Evolutionary conservation across 2,888 invertebrate species (phyloP).

Genomic region (Acanthosepion esculentum): DNA sequence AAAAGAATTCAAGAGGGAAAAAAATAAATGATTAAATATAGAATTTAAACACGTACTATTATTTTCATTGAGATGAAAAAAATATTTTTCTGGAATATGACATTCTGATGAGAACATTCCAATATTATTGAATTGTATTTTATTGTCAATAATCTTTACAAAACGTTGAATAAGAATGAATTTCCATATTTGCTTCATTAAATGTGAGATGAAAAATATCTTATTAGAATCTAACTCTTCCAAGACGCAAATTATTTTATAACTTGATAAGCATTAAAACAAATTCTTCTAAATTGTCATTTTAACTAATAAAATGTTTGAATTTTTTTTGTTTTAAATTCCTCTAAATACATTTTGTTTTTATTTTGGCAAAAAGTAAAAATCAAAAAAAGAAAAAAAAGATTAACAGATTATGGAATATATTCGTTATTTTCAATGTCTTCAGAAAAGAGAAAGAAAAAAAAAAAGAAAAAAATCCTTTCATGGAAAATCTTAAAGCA

Average conservation of each 20-base stretch:
- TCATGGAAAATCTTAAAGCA: too few species aligned
- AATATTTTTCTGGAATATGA: not conserved
- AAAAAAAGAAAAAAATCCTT: too few species aligned
- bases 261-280: not conserved
- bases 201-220: not conserved
- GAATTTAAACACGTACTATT: not conserved
- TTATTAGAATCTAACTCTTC: not conserved
- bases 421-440: too few species aligned
- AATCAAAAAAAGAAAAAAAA: too few species aligned
- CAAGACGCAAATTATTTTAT: not conserved
- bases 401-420: too few species aligned
- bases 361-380: too few species aligned
- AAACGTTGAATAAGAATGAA: not conserved
- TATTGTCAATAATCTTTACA: not conserved
- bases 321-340: too few species aligned
- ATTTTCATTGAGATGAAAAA: not conserved
- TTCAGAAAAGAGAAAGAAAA: too few species aligned
- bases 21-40: not conserved
- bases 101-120: not conserved
- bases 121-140: not conserved
- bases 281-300: not conserved
- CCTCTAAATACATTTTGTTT: too few species aligned
- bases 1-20: not conserved
- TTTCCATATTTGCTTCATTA: not conserved
- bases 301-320: not conserved